phyloP scores from a whole-genome alignment of 2,797 vertebrate species.

The Staurois parvus region DNA sequence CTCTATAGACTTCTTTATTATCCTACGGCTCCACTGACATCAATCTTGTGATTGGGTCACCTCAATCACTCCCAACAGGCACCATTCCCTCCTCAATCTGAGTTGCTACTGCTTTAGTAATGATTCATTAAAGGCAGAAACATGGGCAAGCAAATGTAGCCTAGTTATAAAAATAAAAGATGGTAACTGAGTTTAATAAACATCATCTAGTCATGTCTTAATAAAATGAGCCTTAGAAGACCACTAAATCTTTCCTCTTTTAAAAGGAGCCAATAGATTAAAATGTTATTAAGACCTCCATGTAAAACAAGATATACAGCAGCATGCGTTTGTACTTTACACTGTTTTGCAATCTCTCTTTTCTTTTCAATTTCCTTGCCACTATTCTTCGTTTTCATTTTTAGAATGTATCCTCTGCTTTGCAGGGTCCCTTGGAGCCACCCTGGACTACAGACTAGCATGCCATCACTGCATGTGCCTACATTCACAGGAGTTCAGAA shows the following conservation, averaged over 20 bases:
- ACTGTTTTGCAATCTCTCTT: too few species aligned
- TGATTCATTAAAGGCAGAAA: slow-evolving; percentile 10
- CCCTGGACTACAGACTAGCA: too few species aligned
- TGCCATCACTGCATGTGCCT: too few species aligned
- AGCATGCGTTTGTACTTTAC: too few species aligned
- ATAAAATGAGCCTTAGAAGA: background rate
- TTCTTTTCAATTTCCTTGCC: too few species aligned
- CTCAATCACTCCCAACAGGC: slow-evolving; percentile 32
- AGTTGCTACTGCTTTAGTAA: background rate
- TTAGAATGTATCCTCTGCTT: too few species aligned
- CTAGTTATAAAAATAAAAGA: background rate
- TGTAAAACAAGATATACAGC: too few species aligned
- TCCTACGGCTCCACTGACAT: slow-evolving; percentile 18
- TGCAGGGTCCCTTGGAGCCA: too few species aligned
- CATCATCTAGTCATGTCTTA: background rate
- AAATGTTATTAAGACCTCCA: background rate
- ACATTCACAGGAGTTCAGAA: too few species aligned
- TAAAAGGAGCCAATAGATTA: background rate
- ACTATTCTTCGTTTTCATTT: too few species aligned
- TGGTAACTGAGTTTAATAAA: background rate
- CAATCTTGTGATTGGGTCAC: slow-evolving; percentile 44
- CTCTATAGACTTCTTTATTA: slow-evolving; percentile 27
- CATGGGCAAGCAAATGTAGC: background rate
- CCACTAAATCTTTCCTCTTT: too few species aligned
- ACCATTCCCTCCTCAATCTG: background rate